Conservation (phyloP, 2,797 vertebrate species). For the Cryptoprocta ferox region DNA sequence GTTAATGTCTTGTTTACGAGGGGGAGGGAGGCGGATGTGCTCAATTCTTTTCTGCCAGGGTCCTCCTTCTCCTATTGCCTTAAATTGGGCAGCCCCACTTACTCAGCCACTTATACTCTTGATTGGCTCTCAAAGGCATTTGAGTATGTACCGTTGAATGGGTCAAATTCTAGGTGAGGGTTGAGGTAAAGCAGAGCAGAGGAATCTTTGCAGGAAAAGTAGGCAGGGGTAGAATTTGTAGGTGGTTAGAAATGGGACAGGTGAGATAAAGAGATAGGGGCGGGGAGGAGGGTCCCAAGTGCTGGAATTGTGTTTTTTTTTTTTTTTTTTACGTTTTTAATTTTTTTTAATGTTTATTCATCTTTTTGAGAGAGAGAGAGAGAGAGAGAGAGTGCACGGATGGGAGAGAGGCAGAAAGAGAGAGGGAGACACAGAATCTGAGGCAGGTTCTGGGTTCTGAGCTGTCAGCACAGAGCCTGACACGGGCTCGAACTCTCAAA, state of each 20-base stretch:
- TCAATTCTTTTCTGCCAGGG: not conserved
- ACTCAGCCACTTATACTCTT: not conserved
- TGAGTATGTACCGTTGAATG: not conserved
- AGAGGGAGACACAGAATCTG: no score
- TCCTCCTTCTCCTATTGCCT: not conserved
- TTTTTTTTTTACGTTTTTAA: no score
- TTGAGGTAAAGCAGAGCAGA: not conserved
- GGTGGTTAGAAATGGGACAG: not conserved
- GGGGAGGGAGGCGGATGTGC: fast-evolving
- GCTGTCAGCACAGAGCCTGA: no score
- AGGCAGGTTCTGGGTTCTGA: no score
- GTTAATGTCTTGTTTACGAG: not conserved
- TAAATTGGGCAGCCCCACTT: not conserved
- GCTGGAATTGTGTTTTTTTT: not conserved
- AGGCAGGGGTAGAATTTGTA: not conserved
- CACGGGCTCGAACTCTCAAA: no score
- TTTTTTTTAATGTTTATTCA: no score
- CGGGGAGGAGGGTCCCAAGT: not conserved
- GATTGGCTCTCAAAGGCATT: not conserved
- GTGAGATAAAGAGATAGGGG: not conserved
- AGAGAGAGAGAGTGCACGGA: no score
- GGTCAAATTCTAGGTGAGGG: not conserved
- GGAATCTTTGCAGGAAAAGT: not conserved
- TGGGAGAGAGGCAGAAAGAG: no score
- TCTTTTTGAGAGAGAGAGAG: no score